Percentiles rank a stretch among this genome's conserved stretches.
phyloP scores from a whole-genome alignment of 2,888 invertebrate genomes.

The Chrysodeixis includens region DNA sequence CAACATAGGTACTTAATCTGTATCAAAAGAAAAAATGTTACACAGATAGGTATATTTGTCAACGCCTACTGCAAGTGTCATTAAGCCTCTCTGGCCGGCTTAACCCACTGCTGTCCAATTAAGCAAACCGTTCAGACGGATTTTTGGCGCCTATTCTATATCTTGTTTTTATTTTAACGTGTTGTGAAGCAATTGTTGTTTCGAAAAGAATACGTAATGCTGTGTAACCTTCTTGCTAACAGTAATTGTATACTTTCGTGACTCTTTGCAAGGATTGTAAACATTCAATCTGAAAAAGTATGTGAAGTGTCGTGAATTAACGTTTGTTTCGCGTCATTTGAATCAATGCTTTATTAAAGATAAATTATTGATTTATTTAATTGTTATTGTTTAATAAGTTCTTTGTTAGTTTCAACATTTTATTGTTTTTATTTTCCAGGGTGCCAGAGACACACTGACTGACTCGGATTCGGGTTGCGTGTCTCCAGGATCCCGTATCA shows the following conservation, averaged over 20 bases:
- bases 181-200: slow-evolving; percentile 49
- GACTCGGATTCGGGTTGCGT: slow-evolving; percentile 88
- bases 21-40: slow-evolving; percentile 44
- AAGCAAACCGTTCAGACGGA: slow-evolving; percentile 38
- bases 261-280: slow-evolving; percentile 33
- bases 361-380: no score
- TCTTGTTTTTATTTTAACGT: slow-evolving; percentile 27
- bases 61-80: slow-evolving; percentile 50
- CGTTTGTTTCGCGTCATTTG: not conserved
- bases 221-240: slow-evolving; percentile 39
- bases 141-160: slow-evolving; percentile 29
- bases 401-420: not conserved
- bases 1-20: slow-evolving; percentile 49
- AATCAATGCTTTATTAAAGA: slow-evolving; percentile 1
- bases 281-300: slow-evolving; percentile 26
- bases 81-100: slow-evolving; percentile 23
- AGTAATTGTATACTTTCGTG: slow-evolving; percentile 33
- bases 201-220: slow-evolving; percentile 44
- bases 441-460: slow-evolving; percentile 86
- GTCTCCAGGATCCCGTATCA: slow-evolving; percentile 87
- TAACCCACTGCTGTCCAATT: slow-evolving; percentile 40
- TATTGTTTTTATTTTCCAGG: slow-evolving; percentile 70
- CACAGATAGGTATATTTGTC: slow-evolving; percentile 48
- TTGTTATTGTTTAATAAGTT: not conserved
- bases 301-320: not conserved